Percentiles rank a stretch among this genome's conserved stretches.
These are phyloP conservation scores for Polietes domitor DNA, from an alignment of 2,888 invertebrate species.

Conservation along the genomic window DNA sequence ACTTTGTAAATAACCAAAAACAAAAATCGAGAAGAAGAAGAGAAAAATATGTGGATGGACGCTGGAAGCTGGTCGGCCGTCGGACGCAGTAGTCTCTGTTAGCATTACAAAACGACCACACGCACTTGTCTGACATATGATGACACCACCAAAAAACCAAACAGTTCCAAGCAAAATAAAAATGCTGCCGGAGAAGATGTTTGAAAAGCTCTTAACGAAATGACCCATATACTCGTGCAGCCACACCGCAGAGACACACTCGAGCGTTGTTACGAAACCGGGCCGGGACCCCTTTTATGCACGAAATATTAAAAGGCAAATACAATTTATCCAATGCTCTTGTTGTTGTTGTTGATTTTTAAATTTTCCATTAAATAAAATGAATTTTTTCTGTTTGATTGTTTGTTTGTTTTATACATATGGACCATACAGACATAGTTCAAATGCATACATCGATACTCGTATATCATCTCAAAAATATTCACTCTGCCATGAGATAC, in stretches of 20 bases:
- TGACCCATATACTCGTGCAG: slow-evolving; percentile 47
- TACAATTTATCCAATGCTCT: slow-evolving; percentile 28
- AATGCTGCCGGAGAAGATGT: slow-evolving; percentile 9
- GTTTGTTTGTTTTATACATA: not conserved
- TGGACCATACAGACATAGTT: not conserved
- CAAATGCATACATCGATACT: not conserved
- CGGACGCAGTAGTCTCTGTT: slow-evolving; percentile 11
- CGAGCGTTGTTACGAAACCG: slow-evolving; percentile 1
- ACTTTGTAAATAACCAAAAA: slow-evolving; percentile 50
- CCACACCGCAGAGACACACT: not conserved
- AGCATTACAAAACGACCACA: slow-evolving; percentile 52
- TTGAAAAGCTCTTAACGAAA: slow-evolving; percentile 55
- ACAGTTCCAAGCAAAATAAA: not conserved
- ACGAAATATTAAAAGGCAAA: slow-evolving; percentile 6
- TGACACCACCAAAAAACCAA: slow-evolving; percentile 15
- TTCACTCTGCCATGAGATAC: not conserved
- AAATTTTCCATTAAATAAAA: not conserved
- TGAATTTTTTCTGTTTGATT: too few relatives aligned
- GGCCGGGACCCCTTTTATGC: slow-evolving; percentile 32
- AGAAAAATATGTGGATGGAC: slow-evolving; percentile 1
- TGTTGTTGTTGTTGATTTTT: not conserved
- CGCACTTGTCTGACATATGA: slow-evolving; percentile 35
- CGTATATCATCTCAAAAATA: too few relatives aligned
- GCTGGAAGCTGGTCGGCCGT: slow-evolving; percentile 23
- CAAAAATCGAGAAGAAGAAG: not conserved